Base-by-base conservation (phyloP, 2,888 invertebrate species). In the Chorisops tibialis region DNA sequence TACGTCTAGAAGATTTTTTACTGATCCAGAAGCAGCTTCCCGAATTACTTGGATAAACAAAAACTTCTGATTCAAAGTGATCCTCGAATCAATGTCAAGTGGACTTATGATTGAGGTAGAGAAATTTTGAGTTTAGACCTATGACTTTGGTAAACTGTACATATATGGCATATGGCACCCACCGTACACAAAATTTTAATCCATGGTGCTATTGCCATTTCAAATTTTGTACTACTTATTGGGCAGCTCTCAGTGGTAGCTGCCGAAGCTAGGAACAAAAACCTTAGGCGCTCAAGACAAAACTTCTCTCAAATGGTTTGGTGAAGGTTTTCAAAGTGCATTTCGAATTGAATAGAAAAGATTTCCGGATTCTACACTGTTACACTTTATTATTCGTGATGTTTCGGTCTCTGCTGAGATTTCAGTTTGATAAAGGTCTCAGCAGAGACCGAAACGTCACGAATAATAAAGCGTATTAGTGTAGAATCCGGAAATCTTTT, bases 1-100 rank as follows among this genome's bases (percentile, higher is more conserved):
- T 61, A 67, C 67, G 12, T 65, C 65, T 24, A 59, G 63, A 11
- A 14, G 60, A 16, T 63, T 66, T 58, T 37, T 48, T 14, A 5
- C 5, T n/a, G 14, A 41, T n/a, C 11, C 11, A 6, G 5, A 5
- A 11, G 5, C 19, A 39, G 11, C 41, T 22, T 50, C 38, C 1
- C 3, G 14, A 4, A 45, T 45, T 4, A 45, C 16, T 3, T 11
- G 45, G 11, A 16, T 45, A 16, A 18, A 14, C 45, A 19, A 45
- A 45, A 16, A 45, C 11, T 4, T 45, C 16, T 3, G 16, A 45
- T 45, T 45, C 19, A 14, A 45, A 14, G 19, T 45, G 11, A 18
- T 45, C 11, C 16, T 45, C 4, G 19, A 18, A 14, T 18, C 7
- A 4, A 18, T 45, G 3, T 14, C 12, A 18, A 4, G 18, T 16